Evolutionary conservation across 2,888 invertebrate genomes (phyloP).

Genomic region (Pemphredon lugubris): DNA sequence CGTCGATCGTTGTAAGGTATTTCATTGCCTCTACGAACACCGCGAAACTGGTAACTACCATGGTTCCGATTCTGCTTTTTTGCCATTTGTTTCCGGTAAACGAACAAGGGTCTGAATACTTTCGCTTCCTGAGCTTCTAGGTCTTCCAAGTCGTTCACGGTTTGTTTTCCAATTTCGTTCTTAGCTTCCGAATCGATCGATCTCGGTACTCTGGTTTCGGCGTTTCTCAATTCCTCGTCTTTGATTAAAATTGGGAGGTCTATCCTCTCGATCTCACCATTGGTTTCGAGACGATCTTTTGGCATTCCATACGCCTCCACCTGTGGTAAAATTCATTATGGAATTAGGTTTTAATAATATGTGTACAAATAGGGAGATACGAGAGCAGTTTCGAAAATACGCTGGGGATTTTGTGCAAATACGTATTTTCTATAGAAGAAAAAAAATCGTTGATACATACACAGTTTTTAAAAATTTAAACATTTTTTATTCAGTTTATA

Average conservation of each 20-base stretch:
- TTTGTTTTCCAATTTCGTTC: conserved; percentile 10
- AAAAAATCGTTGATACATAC: no score
- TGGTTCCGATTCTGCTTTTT: conserved; percentile 44
- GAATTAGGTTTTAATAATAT: no score
- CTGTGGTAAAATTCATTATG: conserved; percentile 24
- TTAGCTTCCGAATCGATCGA: conserved; percentile 33
- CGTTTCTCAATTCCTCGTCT: neutral
- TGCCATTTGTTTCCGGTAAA: conserved; percentile 72
- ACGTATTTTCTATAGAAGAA: no score
- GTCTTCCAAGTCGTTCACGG: conserved; percentile 45
- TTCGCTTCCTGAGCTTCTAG: conserved; percentile 71
- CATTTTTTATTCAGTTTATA: no score
- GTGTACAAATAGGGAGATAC: no score
- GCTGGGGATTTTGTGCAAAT: no score
- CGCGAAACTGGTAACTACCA: conserved; percentile 6
- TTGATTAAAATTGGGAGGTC: neutral
- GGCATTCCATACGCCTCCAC: conserved; percentile 68
- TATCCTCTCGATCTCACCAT: conserved; percentile 58
- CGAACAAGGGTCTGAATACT: conserved; percentile 76
- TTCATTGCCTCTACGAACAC: neutral
- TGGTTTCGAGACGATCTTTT: conserved; percentile 46
- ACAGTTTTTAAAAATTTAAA: no score
- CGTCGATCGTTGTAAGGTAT: conserved; percentile 11
- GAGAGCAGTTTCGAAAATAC: no score
- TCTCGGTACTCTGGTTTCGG: conserved; percentile 30